Evolutionary conservation across 64 coral and sea anemone species (phyloP).

Genomic region (Acropora tenuis): DNA sequence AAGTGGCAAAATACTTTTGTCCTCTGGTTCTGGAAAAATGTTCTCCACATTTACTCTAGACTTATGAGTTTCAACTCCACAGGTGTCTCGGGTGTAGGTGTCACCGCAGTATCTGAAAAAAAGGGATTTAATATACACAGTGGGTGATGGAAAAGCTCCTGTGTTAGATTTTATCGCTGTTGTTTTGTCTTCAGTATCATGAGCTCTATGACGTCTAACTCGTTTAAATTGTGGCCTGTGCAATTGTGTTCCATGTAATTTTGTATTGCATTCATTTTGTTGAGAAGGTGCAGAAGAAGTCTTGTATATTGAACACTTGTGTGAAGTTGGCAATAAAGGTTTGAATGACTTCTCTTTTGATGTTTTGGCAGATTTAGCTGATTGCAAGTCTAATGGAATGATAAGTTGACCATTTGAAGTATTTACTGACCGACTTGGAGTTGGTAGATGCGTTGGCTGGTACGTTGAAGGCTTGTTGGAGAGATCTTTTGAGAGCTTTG

Average conservation of each 20-base stretch:
- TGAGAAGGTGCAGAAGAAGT: not conserved
- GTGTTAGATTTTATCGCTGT: not conserved
- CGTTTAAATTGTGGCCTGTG: not conserved
- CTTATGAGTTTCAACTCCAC: not conserved
- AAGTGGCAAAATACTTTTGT: slow-evolving; percentile 36
- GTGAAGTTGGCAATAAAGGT: not conserved
- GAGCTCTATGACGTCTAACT: not conserved
- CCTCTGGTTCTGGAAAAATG: not conserved
- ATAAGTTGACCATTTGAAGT: not conserved
- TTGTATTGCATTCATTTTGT: not conserved
- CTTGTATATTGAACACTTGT: not conserved
- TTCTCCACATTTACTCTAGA: not conserved
- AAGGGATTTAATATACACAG: not conserved
- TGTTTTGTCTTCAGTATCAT: not conserved
- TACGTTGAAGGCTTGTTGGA: not conserved
- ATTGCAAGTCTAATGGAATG: not conserved
- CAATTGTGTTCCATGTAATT: not conserved
- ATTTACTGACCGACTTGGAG: not conserved
- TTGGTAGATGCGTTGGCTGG: not conserved
- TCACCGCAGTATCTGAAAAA: not conserved
- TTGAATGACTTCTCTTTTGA: slow-evolving; percentile 4
- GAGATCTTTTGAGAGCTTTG: slow-evolving; percentile 11
- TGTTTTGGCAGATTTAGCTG: not conserved
- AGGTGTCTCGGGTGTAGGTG: not conserved
- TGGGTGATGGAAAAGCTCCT: not conserved